Evolutionary conservation across 2,113 vertebrate genomes (phyloP), one percentile per base, ranked within the genome.

Genomic region (Chinchilla lanigera): DNA sequence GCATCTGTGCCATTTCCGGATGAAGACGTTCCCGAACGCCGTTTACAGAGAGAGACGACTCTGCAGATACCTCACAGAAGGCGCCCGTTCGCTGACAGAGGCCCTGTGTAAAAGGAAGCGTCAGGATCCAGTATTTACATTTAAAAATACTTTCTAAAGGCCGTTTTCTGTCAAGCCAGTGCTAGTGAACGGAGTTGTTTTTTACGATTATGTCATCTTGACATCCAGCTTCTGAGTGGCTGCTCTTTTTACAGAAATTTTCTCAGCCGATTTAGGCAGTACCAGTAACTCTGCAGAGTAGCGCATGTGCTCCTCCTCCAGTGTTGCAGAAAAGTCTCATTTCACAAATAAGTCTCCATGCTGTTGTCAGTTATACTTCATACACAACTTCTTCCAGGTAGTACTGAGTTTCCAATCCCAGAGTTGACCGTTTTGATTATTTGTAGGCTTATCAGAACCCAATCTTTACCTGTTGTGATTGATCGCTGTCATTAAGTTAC

Each of bases 51-150:
- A 96, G 97, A 81, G 0, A 0, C 96, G 96, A 97, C 90, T 98
- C 97, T 98, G 96, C 97, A 97, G 98, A 98, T 99, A 98, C 98
- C 98, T 99, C 98, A 97, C 69, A 95, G 97, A 96, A 97, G 96
- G 98, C 71, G 69, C 8, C n/a, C 24, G 1, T 65, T 88, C 83
- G 89, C 75, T 89, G 97, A 71, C 94, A 95, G 89, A 98, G 77
- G 97, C 97, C 75, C 83, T 95, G 84, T 78, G 95, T 97, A 96
- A 81, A 90, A 96, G 5, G 61, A 97, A 98, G 93, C 96, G 85
- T 87, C 93, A n/a, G 44, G 95, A 97, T 96, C 98, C 97, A 98
- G 97, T 98, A 97, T 98, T 98, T 96, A 93, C 97, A 1, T 98
- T 93, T 86, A 77, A 94, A 33, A 97, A 91, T 78, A 96, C 96